These are phyloP conservation scores for Watsonalla binaria DNA, from an alignment of 2,888 invertebrate species.

Conservation along the genomic window DNA sequence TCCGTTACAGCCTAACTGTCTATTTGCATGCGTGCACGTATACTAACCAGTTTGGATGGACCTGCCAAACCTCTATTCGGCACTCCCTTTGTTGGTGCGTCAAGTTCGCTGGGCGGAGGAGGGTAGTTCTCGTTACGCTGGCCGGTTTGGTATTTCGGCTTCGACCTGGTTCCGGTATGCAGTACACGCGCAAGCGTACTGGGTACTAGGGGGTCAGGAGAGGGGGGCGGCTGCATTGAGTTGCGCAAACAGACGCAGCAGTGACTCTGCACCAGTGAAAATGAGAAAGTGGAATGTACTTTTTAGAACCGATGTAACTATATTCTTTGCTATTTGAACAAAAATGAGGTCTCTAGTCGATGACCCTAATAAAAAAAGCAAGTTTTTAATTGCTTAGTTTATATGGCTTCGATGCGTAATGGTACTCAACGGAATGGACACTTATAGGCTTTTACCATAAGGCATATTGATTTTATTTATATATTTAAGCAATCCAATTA, in stretches of 20 bases:
- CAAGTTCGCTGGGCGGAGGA: constrained; percentile 25
- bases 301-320: neutral
- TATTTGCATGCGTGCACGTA: constrained; percentile 77
- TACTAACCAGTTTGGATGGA: constrained; percentile 37
- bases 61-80: constrained; percentile 37
- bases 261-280: constrained; percentile 52
- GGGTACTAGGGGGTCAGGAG: constrained; percentile 23
- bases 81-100: constrained; percentile 14
- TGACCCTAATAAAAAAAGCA: neutral
- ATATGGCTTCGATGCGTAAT: too few relatives aligned
- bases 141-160: constrained; percentile 60
- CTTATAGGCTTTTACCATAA: too few relatives aligned
- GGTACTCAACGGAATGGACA: too few relatives aligned
- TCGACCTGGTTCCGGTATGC: constrained; percentile 76
- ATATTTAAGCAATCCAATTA: too few relatives aligned
- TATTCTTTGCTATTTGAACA: neutral
- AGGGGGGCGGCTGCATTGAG: constrained; percentile 64
- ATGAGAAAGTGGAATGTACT: constrained; percentile 19
- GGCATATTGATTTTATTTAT: too few relatives aligned
- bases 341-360: neutral
- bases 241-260: constrained; percentile 71
- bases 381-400: too few relatives aligned
- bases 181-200: constrained; percentile 73
- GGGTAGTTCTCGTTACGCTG: constrained; percentile 47
- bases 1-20: constrained; percentile 70